These are phyloP conservation scores for Leucoptera coffeella DNA, from an alignment of 2,888 invertebrate species.

Conservation along the genomic window DNA sequence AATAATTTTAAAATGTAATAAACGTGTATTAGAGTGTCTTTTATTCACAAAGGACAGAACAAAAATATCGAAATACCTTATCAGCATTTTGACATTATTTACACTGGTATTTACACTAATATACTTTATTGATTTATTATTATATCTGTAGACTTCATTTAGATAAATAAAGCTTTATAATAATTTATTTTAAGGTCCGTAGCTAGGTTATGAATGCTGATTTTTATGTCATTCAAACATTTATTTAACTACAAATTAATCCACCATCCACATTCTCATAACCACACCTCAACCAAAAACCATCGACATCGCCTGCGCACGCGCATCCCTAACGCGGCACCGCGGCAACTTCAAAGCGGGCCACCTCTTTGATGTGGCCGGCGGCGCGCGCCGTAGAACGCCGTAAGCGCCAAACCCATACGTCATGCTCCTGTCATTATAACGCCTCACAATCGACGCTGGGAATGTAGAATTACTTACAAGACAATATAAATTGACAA, in stretches of 20 bases:
- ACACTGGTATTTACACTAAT: too few relatives aligned
- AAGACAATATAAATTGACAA: conserved; percentile 53
- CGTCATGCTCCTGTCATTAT: conserved; percentile 53
- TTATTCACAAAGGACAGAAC: too few relatives aligned
- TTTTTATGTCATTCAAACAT: conserved; percentile 1
- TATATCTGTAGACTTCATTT: too few relatives aligned
- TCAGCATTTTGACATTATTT: too few relatives aligned
- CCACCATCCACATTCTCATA: conserved; percentile 9
- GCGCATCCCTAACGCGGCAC: conserved; percentile 28
- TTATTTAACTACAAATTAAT: conserved; percentile 7
- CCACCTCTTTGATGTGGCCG: conserved; percentile 54
- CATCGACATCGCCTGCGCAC: conserved; percentile 7
- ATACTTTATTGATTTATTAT: too few relatives aligned
- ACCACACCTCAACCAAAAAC: not conserved
- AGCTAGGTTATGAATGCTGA: too few relatives aligned
- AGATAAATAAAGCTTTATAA: too few relatives aligned
- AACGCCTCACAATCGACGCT: conserved; percentile 44
- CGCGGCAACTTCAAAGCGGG: conserved; percentile 49
- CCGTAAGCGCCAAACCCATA: conserved; percentile 54
- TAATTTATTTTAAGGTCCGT: too few relatives aligned
- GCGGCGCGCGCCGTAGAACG: conserved; percentile 49
- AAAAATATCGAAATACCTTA: too few relatives aligned
- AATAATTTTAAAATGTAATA: too few relatives aligned
- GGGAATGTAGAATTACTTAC: conserved; percentile 48
- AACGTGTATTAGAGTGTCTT: too few relatives aligned